These are phyloP conservation scores for Dufourea novaeangliae DNA, from an alignment of 1,140 invertebrate species.

Conservation along the genomic window DNA sequence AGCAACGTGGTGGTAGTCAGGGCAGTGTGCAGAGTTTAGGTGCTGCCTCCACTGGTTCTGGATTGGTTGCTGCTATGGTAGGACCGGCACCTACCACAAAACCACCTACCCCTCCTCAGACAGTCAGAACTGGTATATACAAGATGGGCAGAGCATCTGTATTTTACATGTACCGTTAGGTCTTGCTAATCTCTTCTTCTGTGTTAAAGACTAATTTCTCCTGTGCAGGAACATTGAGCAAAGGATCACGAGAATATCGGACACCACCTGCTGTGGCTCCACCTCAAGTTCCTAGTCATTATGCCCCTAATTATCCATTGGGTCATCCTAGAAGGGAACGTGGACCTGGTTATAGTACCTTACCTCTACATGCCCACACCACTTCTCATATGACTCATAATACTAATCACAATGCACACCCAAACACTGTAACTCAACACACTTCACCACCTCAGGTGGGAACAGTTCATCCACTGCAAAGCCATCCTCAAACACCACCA, in stretches of 20 bases:
- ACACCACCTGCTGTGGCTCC: conserved; percentile 97
- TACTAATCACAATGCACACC: conserved; percentile 78
- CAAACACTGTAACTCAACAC: conserved; percentile 79
- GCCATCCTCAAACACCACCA: conserved; percentile 86
- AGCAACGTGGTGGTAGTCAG: conserved; percentile 86
- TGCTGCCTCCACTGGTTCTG: conserved; percentile 80
- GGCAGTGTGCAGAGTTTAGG: conserved; percentile 84
- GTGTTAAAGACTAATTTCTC: no score
- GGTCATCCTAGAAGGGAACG: conserved; percentile 89
- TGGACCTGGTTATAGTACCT: conserved; percentile 92
- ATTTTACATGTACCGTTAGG: neutral
- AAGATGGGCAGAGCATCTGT: neutral
- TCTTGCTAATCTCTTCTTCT: neutral
- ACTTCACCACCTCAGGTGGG: conserved; percentile 84
- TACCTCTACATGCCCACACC: conserved; percentile 84
- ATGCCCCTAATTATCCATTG: conserved; percentile 95
- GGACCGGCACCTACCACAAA: conserved; percentile 95
- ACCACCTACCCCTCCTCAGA: conserved; percentile 96
- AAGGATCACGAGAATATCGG: conserved; percentile 92
- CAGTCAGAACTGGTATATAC: conserved; percentile 84
- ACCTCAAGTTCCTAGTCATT: conserved; percentile 96
- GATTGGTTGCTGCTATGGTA: conserved; percentile 80
- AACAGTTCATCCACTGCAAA: conserved; percentile 82
- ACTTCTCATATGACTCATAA: conserved; percentile 69
- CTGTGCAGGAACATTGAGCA: conserved; percentile 84